Evolutionary conservation across 2,797 vertebrate species (phyloP).

Genomic region (Bufotes viridis): DNA sequence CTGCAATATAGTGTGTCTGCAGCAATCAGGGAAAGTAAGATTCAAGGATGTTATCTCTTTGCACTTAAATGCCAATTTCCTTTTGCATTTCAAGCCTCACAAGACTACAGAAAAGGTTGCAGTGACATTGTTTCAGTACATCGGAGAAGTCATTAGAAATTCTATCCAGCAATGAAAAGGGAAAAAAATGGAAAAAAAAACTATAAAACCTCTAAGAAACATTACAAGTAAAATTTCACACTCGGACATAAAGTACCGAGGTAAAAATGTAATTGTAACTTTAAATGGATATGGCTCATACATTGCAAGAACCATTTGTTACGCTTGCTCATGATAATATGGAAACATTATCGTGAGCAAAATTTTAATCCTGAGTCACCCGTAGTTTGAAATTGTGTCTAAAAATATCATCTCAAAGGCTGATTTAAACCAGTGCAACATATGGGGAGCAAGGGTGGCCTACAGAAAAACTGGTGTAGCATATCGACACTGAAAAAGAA

Average conservation of each 20-base stretch:
- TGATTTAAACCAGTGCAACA: background rate
- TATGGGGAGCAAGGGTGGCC: background rate
- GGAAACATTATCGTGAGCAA: background rate
- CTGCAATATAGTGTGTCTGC: slow-evolving; percentile 37
- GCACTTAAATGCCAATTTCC: slow-evolving; percentile 50
- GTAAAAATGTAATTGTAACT: slow-evolving; percentile 2
- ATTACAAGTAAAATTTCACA: slow-evolving; percentile 17
- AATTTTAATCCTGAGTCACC: slow-evolving; percentile 4
- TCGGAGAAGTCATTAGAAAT: slow-evolving; percentile 36
- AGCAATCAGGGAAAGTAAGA: slow-evolving; percentile 41
- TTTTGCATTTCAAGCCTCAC: slow-evolving; percentile 24
- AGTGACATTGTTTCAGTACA: slow-evolving; percentile 50
- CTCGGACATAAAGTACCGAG: background rate
- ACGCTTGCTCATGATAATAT: slow-evolving; percentile 8
- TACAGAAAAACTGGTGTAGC: background rate
- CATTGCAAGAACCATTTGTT: slow-evolving; percentile 9
- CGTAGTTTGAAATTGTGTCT: background rate
- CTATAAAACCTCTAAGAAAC: background rate
- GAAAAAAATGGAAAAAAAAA: background rate
- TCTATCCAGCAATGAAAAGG: slow-evolving; percentile 16
- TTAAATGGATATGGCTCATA: slow-evolving; percentile 11
- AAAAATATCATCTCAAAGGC: background rate
- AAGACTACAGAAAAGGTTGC: slow-evolving; percentile 49
- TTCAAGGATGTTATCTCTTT: slow-evolving; percentile 48
- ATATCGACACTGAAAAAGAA: background rate